phyloP scores from a whole-genome alignment of 2,797 vertebrate species.

The Poeciliopsis infans region DNA sequence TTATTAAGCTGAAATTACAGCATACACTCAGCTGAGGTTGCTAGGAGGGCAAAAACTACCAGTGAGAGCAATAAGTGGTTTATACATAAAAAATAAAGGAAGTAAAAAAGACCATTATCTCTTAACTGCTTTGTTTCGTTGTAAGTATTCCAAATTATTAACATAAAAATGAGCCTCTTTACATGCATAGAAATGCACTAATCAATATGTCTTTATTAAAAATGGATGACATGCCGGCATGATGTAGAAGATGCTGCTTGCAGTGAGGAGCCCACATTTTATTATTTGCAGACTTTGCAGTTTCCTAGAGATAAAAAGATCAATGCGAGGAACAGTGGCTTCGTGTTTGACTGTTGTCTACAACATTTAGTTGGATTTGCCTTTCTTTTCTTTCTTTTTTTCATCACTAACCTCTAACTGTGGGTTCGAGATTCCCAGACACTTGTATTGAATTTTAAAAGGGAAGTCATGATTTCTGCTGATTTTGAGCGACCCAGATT shows the following conservation, averaged over 20 bases:
- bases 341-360: not conserved
- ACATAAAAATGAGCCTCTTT: not conserved
- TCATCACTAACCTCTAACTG: not conserved
- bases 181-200: not conserved
- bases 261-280: not conserved
- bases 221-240: not conserved
- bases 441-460: not conserved
- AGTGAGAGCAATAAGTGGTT: not conserved
- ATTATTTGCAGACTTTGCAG: not conserved
- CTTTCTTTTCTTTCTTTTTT: not conserved
- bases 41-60: not conserved
- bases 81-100: not conserved
- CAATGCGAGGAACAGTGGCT: not conserved
- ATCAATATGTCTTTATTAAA: conserved; percentile 6
- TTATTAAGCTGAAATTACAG: conserved; percentile 8
- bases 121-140: conserved; percentile 10
- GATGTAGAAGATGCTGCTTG: not conserved
- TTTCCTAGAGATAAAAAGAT: conserved; percentile 4
- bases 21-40: not conserved
- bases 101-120: not conserved
- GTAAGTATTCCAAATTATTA: conserved; percentile 4
- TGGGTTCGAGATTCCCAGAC: not conserved
- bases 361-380: not conserved
- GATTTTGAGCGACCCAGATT: not conserved
- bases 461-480: not conserved